These are phyloP conservation scores for Mantis religiosa DNA, from an alignment of 2,888 invertebrate genomes.

Conservation along the genomic window DNA sequence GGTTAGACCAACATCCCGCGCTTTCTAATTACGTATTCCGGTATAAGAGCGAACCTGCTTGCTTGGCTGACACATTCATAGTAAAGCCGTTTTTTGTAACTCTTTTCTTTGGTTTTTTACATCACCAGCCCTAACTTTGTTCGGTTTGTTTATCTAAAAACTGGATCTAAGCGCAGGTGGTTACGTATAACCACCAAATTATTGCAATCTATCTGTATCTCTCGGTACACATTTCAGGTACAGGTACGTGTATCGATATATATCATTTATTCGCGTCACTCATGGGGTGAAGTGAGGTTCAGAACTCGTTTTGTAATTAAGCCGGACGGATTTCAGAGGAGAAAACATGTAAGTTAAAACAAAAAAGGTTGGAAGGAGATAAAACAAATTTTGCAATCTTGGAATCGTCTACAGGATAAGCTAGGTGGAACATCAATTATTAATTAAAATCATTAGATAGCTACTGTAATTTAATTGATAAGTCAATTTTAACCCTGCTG, in stretches of 20 bases:
- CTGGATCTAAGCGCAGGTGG: background rate
- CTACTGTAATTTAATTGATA: background rate
- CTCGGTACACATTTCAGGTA: background rate
- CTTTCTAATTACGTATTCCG: background rate
- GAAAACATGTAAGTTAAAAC: too few relatives aligned
- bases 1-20: background rate
- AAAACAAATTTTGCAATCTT: background rate
- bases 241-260: background rate
- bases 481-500: background rate
- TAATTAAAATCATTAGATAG: background rate
- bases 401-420: background rate
- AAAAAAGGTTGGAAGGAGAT: background rate
- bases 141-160: background rate
- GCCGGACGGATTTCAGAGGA: too few relatives aligned
- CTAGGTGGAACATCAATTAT: background rate
- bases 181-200: background rate
- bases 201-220: background rate
- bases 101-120: background rate
- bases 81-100: background rate
- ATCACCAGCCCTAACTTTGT: background rate
- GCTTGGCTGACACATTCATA: background rate
- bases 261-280: background rate
- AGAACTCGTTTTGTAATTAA: background rate
- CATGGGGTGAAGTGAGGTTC: background rate
- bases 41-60: background rate